Base-by-base conservation (phyloP, 1,140 invertebrate species). In the Drosophila lacertosa region DNA sequence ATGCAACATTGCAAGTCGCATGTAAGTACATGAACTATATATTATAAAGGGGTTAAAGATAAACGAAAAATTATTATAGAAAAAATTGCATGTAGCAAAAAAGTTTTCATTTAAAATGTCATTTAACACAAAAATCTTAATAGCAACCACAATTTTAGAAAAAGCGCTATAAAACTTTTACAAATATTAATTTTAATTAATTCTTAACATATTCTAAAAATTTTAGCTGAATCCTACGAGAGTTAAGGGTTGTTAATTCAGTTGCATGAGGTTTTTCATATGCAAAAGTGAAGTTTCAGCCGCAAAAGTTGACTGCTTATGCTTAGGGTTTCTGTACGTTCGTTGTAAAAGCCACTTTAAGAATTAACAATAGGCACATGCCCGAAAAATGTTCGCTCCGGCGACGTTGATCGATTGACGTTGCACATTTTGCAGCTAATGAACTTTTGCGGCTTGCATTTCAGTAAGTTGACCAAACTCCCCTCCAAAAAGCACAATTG, bases 1-100 rank as follows among this genome's bases (percentile, higher is more conserved):
- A 97, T 91, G 97, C 96, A 33, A 96, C 96, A 1, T 92, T 98
- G 22, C 94, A 96, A 91, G 95, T 97, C 54, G 96, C 96, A 91
- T 95, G 96, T 97, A 92, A 94, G 90, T 90, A 77, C 9, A 29
- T 26, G 4, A 26, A 10, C 4, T 16, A 20, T 32, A 66, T 35
- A 26, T 26, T 26, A 6, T 24, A 10, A 11, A n/a, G 24, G 10
- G 13, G 5, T 26, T 6, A 26, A 26, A 26, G 4, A 26, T 26
- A 26, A 6, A 26, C 24, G 7, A 6, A 24, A 24, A n/a, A n/a
- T n/a, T n/a, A n/a, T n/a, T n/a, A n/a, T n/a, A n/a, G n/a, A n/a
- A n/a, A n/a, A n/a, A n/a, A n/a, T n/a, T n/a, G n/a, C n/a, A n/a
- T n/a, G n/a, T n/a, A n/a, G n/a, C n/a, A n/a, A n/a, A n/a, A n/a